Percentiles rank a stretch among this genome's conserved stretches.
phyloP scores from a whole-genome alignment of 2,113 vertebrate genomes.

The Cynoglossus semilaevis region DNA sequence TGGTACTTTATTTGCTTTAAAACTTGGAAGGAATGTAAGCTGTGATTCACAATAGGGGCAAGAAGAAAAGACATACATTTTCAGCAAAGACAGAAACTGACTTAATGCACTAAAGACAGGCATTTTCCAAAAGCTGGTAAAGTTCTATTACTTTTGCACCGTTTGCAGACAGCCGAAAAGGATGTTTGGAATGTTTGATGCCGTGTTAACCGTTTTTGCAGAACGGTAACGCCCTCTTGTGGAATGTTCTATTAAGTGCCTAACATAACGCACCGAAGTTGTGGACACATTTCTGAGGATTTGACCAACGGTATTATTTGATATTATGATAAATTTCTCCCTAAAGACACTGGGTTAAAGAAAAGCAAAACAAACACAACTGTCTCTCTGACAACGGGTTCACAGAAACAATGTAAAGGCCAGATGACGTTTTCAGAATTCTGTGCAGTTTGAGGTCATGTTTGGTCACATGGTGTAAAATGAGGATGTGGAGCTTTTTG shows the following conservation, averaged over 20 bases:
- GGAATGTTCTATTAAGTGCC: conserved; percentile 32
- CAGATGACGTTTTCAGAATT: conserved; percentile 1
- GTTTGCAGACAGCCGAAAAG: background rate
- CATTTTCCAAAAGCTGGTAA: background rate
- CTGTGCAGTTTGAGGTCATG: background rate
- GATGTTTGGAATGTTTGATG: background rate
- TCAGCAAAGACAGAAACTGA: too few species aligned
- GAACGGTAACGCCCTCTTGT: conserved; percentile 65
- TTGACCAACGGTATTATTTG: too few species aligned
- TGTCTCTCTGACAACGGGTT: conserved; percentile 7
- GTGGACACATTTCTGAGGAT: too few species aligned
- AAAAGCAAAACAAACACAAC: background rate
- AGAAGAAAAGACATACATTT: too few species aligned
- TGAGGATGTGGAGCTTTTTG: background rate
- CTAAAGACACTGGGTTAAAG: too few species aligned
- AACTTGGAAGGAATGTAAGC: too few species aligned
- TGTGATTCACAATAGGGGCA: too few species aligned
- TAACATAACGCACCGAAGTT: background rate
- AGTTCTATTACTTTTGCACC: background rate
- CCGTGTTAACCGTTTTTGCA: conserved; percentile 8
- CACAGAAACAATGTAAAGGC: background rate
- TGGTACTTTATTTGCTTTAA: too few species aligned
- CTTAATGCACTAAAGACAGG: too few species aligned
- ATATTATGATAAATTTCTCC: too few species aligned
- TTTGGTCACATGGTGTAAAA: background rate